Evolutionary conservation across 2,113 vertebrate species (phyloP).

Genomic region (Girardinichthys multiradiatus): DNA sequence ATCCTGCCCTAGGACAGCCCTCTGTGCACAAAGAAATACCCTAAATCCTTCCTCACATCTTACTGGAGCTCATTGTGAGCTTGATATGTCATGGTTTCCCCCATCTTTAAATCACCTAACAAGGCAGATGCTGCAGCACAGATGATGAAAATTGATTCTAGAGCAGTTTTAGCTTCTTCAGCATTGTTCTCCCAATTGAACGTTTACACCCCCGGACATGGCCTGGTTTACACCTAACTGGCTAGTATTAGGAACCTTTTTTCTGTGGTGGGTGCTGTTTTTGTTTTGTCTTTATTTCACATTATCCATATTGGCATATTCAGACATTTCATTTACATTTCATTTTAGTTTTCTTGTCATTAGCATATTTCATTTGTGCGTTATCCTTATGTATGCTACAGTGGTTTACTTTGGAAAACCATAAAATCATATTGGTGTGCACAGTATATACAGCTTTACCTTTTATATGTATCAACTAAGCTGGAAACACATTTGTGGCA

Average conservation of each 20-base stretch:
- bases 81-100: slow-evolving; percentile 27
- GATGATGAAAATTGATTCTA: slow-evolving; percentile 66
- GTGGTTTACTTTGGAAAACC: not conserved
- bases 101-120: slow-evolving; percentile 37
- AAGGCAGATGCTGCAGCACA: slow-evolving; percentile 53
- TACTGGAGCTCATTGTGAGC: slow-evolving; percentile 21
- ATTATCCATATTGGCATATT: not conserved
- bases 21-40: slow-evolving; percentile 14
- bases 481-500: too few species aligned
- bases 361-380: not conserved
- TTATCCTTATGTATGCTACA: not conserved
- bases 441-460: not conserved
- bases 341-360: too few species aligned
- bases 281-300: not conserved
- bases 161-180: slow-evolving; percentile 14
- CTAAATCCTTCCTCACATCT: not conserved
- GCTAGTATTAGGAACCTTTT: not conserved
- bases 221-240: not conserved
- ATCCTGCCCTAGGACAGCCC: slow-evolving; percentile 20
- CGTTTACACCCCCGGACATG: not conserved
- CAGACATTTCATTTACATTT: not conserved
- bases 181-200: slow-evolving; percentile 23
- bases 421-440: not conserved
- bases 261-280: not conserved
- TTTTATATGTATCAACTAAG: not conserved